Evolutionary conservation across 92 coral and sea anemone species (phyloP).

Genomic region (Siderastrea siderea): DNA sequence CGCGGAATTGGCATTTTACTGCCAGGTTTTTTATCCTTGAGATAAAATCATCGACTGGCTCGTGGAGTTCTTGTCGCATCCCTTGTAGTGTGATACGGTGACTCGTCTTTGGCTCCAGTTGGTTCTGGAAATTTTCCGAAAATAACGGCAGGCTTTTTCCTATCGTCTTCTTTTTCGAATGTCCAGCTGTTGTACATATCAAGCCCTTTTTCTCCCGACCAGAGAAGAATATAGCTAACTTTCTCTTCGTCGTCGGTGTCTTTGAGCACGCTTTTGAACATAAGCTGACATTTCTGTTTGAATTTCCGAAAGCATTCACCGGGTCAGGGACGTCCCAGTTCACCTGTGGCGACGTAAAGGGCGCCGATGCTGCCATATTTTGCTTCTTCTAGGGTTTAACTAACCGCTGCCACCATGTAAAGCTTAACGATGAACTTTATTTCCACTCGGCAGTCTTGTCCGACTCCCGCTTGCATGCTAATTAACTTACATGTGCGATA

Average conservation of each 20-base stretch:
- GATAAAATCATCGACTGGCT: constrained; percentile 28
- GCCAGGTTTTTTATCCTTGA: constrained; percentile 32
- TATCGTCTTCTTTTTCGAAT: background rate
- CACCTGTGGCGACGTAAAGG: constrained; percentile 15
- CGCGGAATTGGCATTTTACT: constrained; percentile 29
- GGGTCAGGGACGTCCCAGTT: constrained; percentile 39
- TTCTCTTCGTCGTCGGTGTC: constrained; percentile 12
- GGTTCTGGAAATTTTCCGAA: constrained; percentile 12
- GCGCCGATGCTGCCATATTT: background rate
- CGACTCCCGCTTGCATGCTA: no score
- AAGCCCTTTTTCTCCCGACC: constrained; percentile 8
- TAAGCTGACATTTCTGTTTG: constrained; percentile 27
- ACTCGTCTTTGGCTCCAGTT: constrained; percentile 31
- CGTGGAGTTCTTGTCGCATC: constrained; percentile 13
- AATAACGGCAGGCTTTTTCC: constrained; percentile 31
- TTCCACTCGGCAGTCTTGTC: no score
- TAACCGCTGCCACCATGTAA: background rate
- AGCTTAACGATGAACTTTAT: no score
- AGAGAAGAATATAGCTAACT: constrained; percentile 24
- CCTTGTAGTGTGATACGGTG: constrained; percentile 34
- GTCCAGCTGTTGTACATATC: constrained; percentile 49
- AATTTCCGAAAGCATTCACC: constrained; percentile 19
- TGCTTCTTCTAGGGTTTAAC: background rate
- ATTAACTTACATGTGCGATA: no score
- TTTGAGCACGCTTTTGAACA: constrained; percentile 19